Base-by-base conservation (phyloP, 53 echinoderm and acorn worm genomes). In the Henricia sp. region DNA sequence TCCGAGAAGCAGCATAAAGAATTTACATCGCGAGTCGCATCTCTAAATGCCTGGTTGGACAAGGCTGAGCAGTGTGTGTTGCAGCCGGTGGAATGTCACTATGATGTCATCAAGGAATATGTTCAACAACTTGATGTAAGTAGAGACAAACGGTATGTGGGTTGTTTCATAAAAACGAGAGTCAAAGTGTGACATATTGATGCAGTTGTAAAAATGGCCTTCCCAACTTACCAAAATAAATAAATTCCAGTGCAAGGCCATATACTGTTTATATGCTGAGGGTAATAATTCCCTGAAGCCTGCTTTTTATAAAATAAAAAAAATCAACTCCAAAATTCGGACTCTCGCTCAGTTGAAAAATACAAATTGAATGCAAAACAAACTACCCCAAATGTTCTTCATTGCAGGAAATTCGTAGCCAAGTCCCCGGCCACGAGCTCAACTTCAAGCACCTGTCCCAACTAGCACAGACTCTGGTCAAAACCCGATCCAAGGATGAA, bases 371-470 rank as follows among this genome's bases (percentile, higher is more conserved):
- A n/a, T n/a, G n/a, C n/a, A n/a, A n/a, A n/a, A n/a, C n/a, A n/a
- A n/a, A n/a, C n/a, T n/a, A n/a, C 67, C n/a, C 37, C 38, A 68
- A 25, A 24, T 68, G 5, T 25, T 68, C n/a, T n/a, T 25, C 68
- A 55, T 60, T 67, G n/a, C 82, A 99, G 99, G 89, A 92, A 59
- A 64, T 92, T 30, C 85, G 90, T 27, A 86, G 83, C 23, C 88
- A 99, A 48, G 86, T 92, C 3, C 85, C 92, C 24, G 83, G 68
- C 32, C 90, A 99, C 59, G 94, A 95, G 86, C 55, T 63, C 29
- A 83, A 84, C 74, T 87, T 99, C 84, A 95, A 99, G 72, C 88
- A 92, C 58, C 77, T 99, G 30, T 84, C 94, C 6, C 90, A 91
- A 51, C 52, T 90, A 9, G 94, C 91, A 14, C 86, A 99, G 65